These are phyloP conservation scores for Drosophila austrosaltans DNA, from an alignment of 2,888 invertebrate genomes.

Conservation along the genomic window DNA sequence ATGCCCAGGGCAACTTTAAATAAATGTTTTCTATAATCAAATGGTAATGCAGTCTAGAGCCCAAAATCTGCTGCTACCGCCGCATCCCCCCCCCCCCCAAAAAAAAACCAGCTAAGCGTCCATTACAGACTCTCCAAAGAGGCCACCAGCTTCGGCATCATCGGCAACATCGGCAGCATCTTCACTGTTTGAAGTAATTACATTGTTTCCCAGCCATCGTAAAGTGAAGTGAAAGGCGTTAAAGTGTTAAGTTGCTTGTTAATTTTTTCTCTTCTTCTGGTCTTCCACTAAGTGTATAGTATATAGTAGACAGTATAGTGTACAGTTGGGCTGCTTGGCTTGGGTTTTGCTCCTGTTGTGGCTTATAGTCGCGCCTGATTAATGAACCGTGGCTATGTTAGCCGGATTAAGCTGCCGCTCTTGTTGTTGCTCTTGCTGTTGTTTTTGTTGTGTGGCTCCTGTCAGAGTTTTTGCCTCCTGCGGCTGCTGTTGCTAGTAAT, in stretches of 20 bases:
- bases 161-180: slow-evolving; percentile 36
- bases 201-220: slow-evolving; percentile 71
- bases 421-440: slow-evolving; percentile 18
- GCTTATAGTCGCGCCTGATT: slow-evolving; percentile 76
- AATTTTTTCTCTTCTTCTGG: slow-evolving; percentile 52
- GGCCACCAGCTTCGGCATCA: slow-evolving; percentile 16
- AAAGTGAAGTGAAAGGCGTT: slow-evolving; percentile 78
- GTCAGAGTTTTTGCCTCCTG: slow-evolving; percentile 48
- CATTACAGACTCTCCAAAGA: slow-evolving; percentile 36
- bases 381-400: slow-evolving; percentile 73
- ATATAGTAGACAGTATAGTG: slow-evolving; percentile 14
- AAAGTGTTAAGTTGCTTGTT: slow-evolving; percentile 80
- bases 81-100: slow-evolving; percentile 7
- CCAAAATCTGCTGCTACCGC: not conserved
- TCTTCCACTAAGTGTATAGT: slow-evolving; percentile 8
- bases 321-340: slow-evolving; percentile 11
- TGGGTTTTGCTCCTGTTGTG: slow-evolving; percentile 63
- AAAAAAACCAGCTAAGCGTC: slow-evolving; percentile 57
- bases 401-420: slow-evolving; percentile 65
- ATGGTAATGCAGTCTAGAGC: slow-evolving; percentile 71
- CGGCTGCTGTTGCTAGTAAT: slow-evolving; percentile 63
- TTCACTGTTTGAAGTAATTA: slow-evolving; percentile 73
- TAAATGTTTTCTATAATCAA: slow-evolving; percentile 78
- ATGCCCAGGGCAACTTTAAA: slow-evolving; percentile 55
- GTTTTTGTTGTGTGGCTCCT: slow-evolving; percentile 22